Percentiles rank a stretch among this genome's conserved stretches.
These are phyloP conservation scores for Eristalis intricaria DNA, from an alignment of 2,888 invertebrate species.

Conservation along the genomic window DNA sequence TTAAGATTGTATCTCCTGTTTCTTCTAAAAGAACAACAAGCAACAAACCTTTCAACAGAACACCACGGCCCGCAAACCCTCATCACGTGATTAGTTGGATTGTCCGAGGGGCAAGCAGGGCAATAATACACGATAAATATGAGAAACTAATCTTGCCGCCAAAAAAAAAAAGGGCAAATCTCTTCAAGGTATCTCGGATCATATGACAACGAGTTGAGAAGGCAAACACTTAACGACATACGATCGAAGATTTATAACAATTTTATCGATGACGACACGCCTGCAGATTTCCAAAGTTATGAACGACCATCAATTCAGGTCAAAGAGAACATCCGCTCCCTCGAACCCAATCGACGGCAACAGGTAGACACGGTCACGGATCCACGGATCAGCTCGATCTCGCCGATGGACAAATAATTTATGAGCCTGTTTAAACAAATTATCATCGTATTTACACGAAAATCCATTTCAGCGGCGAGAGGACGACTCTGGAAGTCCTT, in stretches of 20 bases:
- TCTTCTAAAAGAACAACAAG: too few relatives aligned
- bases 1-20: too few relatives aligned
- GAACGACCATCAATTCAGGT: neutral
- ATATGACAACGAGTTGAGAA: neutral
- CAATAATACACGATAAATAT: neutral
- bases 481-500: constrained; percentile 8
- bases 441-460: constrained; percentile 56
- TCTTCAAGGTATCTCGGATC: neutral
- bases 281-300: neutral
- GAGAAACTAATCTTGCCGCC: neutral
- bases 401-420: constrained; percentile 39
- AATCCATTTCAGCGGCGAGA: constrained; percentile 42
- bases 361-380: neutral
- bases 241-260: neutral
- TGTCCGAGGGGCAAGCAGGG: neutral
- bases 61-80: too few relatives aligned
- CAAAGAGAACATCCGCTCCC: neutral
- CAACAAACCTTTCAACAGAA: too few relatives aligned
- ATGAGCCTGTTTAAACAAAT: constrained; percentile 60
- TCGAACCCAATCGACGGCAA: neutral
- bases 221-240: neutral
- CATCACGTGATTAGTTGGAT: too few relatives aligned
- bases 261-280: constrained; percentile 9
- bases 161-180: neutral
- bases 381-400: too few relatives aligned